These are phyloP conservation scores for Sialia sialis DNA, from an alignment of 2,113 vertebrate genomes.

Conservation along the genomic window DNA sequence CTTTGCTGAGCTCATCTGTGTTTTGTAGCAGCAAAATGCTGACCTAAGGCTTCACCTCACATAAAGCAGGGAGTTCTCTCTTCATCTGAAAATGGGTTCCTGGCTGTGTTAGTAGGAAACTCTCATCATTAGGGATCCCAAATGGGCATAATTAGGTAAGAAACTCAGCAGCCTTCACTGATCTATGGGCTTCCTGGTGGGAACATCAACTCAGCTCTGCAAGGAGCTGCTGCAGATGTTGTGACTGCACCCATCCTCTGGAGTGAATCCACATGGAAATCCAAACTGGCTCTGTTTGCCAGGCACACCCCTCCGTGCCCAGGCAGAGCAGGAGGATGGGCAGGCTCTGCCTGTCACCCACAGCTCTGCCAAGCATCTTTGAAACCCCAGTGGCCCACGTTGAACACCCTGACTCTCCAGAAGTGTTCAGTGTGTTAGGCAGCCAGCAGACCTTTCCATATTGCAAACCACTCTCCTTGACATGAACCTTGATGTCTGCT, in stretches of 20 bases:
- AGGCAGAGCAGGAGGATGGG: neutral
- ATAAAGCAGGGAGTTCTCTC: neutral
- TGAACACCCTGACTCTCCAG: no score
- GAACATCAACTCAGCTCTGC: neutral
- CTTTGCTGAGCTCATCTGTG: slow-evolving; percentile 36
- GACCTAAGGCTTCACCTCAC: neutral
- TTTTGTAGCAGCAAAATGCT: neutral
- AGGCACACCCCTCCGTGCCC: neutral
- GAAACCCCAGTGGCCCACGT: fast-evolving
- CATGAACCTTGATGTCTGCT: neutral
- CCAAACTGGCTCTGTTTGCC: neutral
- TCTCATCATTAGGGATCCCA: neutral
- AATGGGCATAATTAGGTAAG: neutral
- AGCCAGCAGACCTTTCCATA: neutral
- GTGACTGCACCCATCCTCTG: no score
- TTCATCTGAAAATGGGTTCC: neutral
- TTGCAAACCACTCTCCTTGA: neutral
- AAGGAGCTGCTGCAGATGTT: neutral
- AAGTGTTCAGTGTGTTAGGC: neutral
- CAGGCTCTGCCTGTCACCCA: neutral
- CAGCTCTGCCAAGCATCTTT: neutral
- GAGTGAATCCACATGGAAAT: neutral
- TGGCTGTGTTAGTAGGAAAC: neutral
- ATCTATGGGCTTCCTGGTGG: neutral
- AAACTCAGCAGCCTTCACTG: neutral